Evolutionary conservation across 2,888 invertebrate species (phyloP), one percentile per base, ranked within the genome.

Genomic region (Rambutsinella grinnellia): DNA sequence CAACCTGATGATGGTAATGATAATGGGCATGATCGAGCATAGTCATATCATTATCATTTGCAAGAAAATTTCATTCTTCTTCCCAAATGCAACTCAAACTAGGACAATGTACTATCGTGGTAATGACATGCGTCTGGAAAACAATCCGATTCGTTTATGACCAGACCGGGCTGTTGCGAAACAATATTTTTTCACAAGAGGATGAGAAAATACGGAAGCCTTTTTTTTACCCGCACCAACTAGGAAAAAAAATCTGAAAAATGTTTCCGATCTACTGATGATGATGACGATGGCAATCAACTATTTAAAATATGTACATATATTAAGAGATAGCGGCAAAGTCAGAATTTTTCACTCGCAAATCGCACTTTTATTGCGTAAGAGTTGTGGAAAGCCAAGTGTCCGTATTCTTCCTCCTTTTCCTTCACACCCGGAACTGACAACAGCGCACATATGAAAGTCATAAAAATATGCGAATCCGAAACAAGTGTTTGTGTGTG

Each of bases 401-500:
- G 36, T 36, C n/a, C n/a, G 36, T 36, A 8, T 36, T 36, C 36
- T 36, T 36, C 36, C 13, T 36, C 36, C 36, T 36, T 36, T 36
- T 36, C 36, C 13, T 13, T 36, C 13, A 13, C 17, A 57, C 28
- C 28, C 57, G 62, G 62, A 49, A 46, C 62, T 21, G 15, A 62
- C 51, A 26, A 23, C 1, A 3, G 26, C 15, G 24, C 51, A 63
- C 63, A 63, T 15, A 28, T 63, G 63, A 63, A 63, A 44, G 2
- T 27, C 63, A 63, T 63, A 63, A 63, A 63, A 63, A 28, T 26
- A 3, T 23, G 46, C n/a, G 26, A 5, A n/a, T n/a, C n/a, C 26
- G 54, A 26, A 23, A 61, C 23, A 61, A 61, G 24, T 36, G 36
- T 36, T 13, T 21, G 54, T 54, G 54, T 23, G 54, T 23, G 19